Evolutionary conservation across 2,797 vertebrate species (phyloP), one percentile per base, ranked within the genome.

Genomic region (Setipinna tenuifilis): DNA sequence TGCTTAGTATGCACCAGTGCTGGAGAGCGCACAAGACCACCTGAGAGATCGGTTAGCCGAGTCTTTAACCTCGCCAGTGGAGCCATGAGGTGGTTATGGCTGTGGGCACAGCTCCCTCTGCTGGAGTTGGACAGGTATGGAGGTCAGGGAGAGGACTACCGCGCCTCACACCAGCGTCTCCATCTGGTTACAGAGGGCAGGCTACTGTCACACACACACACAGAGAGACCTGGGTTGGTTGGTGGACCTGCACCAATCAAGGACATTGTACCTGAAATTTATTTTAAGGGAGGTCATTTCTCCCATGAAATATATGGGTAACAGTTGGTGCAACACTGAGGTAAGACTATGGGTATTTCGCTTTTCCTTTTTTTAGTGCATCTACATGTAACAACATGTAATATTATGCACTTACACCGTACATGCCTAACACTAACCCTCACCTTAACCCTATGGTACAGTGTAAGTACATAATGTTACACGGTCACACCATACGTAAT

Each of bases 41-140:
- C 65, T 71, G 25, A 71, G 14, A 31, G 12, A 71, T 31, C 65
- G 16, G 65, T 71, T 35, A 71, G 62, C 11, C 3, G 3, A 71
- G 25, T 71, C 65, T 5, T 71, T 31, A 71, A 71, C 65, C 65
- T 16, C 28, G 65, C 65, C 14, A 28, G 25, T 35, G 28, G 28
- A 35, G 12, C 14, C 2, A 25, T 6, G 3, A 31, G 65, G 25
- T 41, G 35, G 35, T 31, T 71, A 71, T 35, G 4, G 14, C 25
- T 35, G 65, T 71, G 25, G 28, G 25, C 25, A 71, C 65, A 71
- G 65, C 65, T 71, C 65, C 65, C 65, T 71, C 65, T 71, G 28
- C 11, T 71, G 65, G 65, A 41, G 3, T 16, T 28, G 14, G 62
- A 68, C 10, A 68, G 62, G 62, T 71, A 71, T 35, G 21, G 65